A percentile compares a stretch with the other conserved stretches of the same genome.
These are phyloP conservation scores for Platypus cylindrus DNA, from an alignment of 2,888 invertebrate genomes.

Conservation along the genomic window DNA sequence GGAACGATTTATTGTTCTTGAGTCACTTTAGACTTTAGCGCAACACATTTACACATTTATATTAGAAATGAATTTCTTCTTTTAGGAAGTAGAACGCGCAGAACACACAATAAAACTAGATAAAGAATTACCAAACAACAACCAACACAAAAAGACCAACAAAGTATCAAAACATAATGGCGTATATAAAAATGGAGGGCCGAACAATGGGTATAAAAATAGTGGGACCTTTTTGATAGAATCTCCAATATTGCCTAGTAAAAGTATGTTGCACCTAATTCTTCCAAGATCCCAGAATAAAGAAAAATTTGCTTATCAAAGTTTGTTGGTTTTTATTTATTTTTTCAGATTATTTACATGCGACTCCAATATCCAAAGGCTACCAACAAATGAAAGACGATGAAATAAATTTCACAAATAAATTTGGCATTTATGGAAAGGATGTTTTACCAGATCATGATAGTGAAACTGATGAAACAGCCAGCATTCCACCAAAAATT, in stretches of 20 bases:
- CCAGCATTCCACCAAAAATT: conserved; percentile 23
- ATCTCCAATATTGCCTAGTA: conserved; percentile 11
- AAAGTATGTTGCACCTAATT: conserved; percentile 12
- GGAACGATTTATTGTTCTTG: too few species aligned
- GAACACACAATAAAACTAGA: conserved; percentile 12
- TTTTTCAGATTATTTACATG: conserved; percentile 11
- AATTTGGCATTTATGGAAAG: conserved; percentile 30
- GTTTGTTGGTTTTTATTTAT: conserved; percentile 3
- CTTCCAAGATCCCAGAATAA: too few species aligned
- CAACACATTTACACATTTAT: not conserved
- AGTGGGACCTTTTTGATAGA: conserved; percentile 14
- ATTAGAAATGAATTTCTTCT: not conserved
- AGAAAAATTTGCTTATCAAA: too few species aligned
- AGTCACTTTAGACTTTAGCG: too few species aligned
- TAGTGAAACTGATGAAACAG: conserved; percentile 24
- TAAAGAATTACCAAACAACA: conserved; percentile 4
- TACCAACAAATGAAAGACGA: conserved; percentile 25
- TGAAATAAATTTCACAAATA: conserved; percentile 19
- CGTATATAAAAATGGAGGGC: conserved; percentile 5
- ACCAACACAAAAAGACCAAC: conserved; percentile 8
- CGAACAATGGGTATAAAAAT: conserved; percentile 6
- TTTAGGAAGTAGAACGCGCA: conserved; percentile 13
- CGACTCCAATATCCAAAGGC: conserved; percentile 16
- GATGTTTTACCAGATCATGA: conserved; percentile 23
- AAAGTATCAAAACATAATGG: conserved; percentile 14